Base-by-base conservation (phyloP, 2,113 vertebrate genomes). In the Plecturocebus donacophilus region DNA sequence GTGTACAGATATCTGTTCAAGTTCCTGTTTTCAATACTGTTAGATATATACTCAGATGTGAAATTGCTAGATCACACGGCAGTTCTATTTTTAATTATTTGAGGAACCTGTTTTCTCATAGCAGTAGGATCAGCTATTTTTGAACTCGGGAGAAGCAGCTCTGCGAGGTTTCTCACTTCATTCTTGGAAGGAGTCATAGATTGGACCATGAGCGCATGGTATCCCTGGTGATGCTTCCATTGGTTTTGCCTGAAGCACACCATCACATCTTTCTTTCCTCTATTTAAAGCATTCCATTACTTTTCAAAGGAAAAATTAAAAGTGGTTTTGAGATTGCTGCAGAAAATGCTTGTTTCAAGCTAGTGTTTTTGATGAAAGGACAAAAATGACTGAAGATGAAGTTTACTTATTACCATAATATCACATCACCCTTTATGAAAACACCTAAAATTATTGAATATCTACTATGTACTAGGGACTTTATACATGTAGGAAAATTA, bases 271-370 rank as follows among this genome's bases (percentile, higher is more conserved):
- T 45, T 71, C 20, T 27, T 6, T 49, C 13, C 49, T 35, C 45
- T 6, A 23, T 45, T 68, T 38, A 47, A 81, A 13, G 17, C 54
- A 56, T 49, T 87, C 70, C 16, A 42, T 75, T 77, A 38, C 1
- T 84, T 95, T 87, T 88, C 42, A 80, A 75, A 66, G 64, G 47
- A 30, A 84, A 54, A 58, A 27, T 42, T 79, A 87, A 77, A 96
- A 27, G 27, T 73, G 19, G 38, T 8, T 79, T 82, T 30, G 25
- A 23, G 58, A 27, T 68, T 92, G 4, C 66, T 70, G 32, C 49
- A n/a, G 61, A 64, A 19, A 84, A 49, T 42, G 19, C 80, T 82
- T 64, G 25, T 40, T 92, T 73, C n/a, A 8, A 71, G 11, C 17
- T 66, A 90, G 14, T 32, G 32, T 81, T 21, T 23, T 76, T 86